Percentiles rank a stretch among this genome's conserved stretches.
Conservation (phyloP, 2,888 invertebrate species). For the Pecten maximus region DNA sequence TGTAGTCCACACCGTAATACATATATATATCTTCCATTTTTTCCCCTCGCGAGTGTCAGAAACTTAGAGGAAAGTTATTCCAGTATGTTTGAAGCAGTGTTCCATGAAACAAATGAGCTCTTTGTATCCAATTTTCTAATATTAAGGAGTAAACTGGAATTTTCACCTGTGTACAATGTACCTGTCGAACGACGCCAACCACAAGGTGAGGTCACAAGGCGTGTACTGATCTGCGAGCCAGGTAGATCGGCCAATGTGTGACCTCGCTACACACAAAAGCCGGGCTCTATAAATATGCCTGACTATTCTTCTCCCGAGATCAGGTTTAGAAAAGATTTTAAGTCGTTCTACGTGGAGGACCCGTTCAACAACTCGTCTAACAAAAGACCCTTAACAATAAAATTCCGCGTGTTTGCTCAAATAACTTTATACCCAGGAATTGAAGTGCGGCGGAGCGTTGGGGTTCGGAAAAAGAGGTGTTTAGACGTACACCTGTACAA, state of each 20-base stretch:
- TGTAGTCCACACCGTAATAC: neutral
- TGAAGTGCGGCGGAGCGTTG: neutral
- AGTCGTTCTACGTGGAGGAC: constrained; percentile 5
- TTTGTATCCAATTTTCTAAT: neutral
- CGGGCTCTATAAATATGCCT: constrained; percentile 8
- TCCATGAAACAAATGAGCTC: neutral
- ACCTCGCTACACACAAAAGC: constrained; percentile 29
- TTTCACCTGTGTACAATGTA: neutral
- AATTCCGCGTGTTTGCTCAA: constrained; percentile 33
- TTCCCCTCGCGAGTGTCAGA: neutral
- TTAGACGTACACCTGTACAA: neutral
- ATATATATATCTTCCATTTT: neutral
- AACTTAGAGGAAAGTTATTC: neutral
- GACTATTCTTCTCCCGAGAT: constrained; percentile 8
- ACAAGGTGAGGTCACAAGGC: neutral
- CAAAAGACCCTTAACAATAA: neutral
- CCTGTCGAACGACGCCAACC: constrained; percentile 19
- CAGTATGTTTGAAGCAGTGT: neutral
- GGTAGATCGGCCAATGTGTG: constrained; percentile 15
- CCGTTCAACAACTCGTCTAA: constrained; percentile 11
- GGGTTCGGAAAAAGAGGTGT: neutral
- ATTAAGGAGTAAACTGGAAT: neutral
- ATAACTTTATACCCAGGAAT: neutral
- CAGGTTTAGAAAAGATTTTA: constrained; percentile 22
- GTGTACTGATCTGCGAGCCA: neutral